A percentile compares a stretch with the other conserved stretches of the same genome.
phyloP scores from a whole-genome alignment of 2,888 invertebrate species.

The Erebia epiphron region DNA sequence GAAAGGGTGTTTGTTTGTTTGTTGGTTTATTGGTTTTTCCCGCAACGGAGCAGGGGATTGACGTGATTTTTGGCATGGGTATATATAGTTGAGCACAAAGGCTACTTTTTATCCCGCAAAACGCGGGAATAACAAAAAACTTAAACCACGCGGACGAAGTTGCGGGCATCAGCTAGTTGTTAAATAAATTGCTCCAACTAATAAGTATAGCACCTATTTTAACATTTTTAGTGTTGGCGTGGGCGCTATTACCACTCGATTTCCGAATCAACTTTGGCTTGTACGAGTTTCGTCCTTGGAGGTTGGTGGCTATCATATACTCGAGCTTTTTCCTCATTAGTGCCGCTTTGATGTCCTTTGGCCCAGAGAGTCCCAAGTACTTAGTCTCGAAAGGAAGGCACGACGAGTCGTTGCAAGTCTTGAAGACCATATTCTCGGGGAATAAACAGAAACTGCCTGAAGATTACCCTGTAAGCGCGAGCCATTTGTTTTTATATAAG shows the following conservation, averaged over 20 bases:
- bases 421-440: slow-evolving; percentile 83
- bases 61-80: too few species aligned
- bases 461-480: slow-evolving; percentile 74
- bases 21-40: too few species aligned
- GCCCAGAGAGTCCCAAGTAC: slow-evolving; percentile 92
- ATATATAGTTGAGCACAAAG: too few species aligned
- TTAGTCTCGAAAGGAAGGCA: slow-evolving; percentile 84
- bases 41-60: too few species aligned
- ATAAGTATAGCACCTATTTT: too few species aligned
- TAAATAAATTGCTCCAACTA: too few species aligned
- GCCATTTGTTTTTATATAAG: neutral
- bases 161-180: too few species aligned
- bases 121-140: too few species aligned
- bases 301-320: slow-evolving; percentile 86
- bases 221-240: slow-evolving; percentile 81
- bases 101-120: too few species aligned
- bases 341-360: slow-evolving; percentile 79
- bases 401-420: slow-evolving; percentile 84
- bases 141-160: too few species aligned
- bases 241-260: slow-evolving; percentile 85
- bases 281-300: slow-evolving; percentile 87
- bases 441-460: slow-evolving; percentile 65
- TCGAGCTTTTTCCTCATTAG: slow-evolving; percentile 82
- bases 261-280: slow-evolving; percentile 71
- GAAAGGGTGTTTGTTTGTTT: too few species aligned